Evolutionary conservation across 2,113 vertebrate species (phyloP), one percentile per base, ranked within the genome.

Genomic region (Otocyon megalotis): DNA sequence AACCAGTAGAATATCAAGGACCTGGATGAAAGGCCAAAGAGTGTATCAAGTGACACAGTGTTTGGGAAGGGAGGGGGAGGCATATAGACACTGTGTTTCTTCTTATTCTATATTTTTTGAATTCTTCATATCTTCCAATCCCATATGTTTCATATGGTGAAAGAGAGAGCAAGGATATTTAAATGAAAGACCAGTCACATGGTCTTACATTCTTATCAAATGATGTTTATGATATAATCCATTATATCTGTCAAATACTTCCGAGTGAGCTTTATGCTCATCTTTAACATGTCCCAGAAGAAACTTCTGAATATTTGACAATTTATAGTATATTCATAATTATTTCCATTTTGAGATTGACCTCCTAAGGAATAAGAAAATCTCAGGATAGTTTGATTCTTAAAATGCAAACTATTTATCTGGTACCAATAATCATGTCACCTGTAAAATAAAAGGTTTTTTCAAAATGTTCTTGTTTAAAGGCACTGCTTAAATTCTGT

Each of bases 241-340:
- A 89, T 88, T 54, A 5, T 50, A 92, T 83, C 87, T 93, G 28
- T 71, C 63, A 93, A 89, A 56, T 81, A 85, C 54, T 84, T 67
- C 16, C 56, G 35, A 86, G 54, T 54, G 24, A 71, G 13, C 43
- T 92, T 89, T 85, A 63, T 63, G 20, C 4, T 76, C 60, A 54
- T 53, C 26, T 93, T 96, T 82, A 76, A 54, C 5, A 81, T 35
- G 24, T 74, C 15, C 3, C 20, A 60, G 43, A 60, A 72, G 60
- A 92, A 87, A 77, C 77, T 13, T 77, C 65, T 83, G 20, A 67
- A 43, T 32, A 69, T 7, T 77, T 11, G 8, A 85, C 0, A 15
- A 94, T 35, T 90, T 30, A 58, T 20, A 67, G 74, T 82, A 56
- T 54, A 7, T 67, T 88, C 20, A 77, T 67, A 53, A 86, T 79